Conservation (phyloP, 2,113 vertebrate species). For the Dipodomys spectabilis region DNA sequence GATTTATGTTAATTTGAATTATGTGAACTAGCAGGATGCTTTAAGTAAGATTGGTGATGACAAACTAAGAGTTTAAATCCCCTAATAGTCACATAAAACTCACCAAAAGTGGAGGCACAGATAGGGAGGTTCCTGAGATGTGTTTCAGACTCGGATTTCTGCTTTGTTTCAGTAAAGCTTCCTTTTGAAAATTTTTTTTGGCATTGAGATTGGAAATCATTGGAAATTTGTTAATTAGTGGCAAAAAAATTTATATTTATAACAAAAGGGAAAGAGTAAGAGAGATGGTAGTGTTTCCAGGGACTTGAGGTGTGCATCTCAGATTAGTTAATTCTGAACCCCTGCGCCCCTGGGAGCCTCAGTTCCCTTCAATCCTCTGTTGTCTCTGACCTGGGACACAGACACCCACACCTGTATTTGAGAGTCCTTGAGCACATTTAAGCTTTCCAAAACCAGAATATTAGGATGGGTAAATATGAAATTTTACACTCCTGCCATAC, state of each 20-base stretch:
- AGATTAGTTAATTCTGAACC: neutral
- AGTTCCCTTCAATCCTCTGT: neutral
- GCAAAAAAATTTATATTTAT: neutral
- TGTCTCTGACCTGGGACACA: neutral
- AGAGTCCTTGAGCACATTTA: neutral
- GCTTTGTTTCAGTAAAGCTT: neutral
- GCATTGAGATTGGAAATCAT: slow-evolving; percentile 16
- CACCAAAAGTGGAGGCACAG: neutral
- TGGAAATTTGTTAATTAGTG: neutral
- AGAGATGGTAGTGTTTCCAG: neutral
- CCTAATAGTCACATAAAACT: neutral
- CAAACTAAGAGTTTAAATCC: neutral
- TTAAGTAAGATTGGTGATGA: neutral
- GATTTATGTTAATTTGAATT: neutral
- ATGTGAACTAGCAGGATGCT: neutral
- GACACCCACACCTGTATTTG: neutral
- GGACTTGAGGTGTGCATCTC: neutral
- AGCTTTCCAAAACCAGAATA: slow-evolving; percentile 3
- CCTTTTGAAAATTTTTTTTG: slow-evolving; percentile 27
- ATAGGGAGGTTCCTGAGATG: neutral
- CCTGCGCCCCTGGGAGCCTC: neutral
- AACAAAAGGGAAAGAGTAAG: neutral
- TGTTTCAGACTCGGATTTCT: neutral
- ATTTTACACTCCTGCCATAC: neutral
- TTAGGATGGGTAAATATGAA: neutral